Evolutionary conservation across 2,113 vertebrate genomes (phyloP).

Genomic region (Hemicordylus capensis): DNA sequence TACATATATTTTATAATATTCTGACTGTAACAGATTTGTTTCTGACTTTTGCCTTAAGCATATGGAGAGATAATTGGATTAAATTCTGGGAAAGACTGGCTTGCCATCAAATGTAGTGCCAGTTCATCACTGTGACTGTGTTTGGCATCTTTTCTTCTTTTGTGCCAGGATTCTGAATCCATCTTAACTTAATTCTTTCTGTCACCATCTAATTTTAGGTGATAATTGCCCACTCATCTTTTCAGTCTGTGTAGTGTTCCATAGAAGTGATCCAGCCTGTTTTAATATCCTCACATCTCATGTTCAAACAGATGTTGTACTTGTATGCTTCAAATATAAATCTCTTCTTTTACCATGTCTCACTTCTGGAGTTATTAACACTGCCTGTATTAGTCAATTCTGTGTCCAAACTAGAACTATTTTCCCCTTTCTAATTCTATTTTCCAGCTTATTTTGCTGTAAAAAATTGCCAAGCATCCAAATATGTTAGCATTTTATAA

Average conservation of each 20-base stretch:
- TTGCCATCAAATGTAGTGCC: background rate
- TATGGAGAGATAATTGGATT: conserved; percentile 7
- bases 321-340: background rate
- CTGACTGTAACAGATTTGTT: background rate
- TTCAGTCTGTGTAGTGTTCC: background rate
- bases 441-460: background rate
- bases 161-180: background rate
- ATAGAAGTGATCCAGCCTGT: background rate
- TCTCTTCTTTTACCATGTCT: background rate
- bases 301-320: background rate
- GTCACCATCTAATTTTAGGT: background rate
- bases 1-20: background rate
- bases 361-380: background rate
- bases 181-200: background rate
- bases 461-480: background rate
- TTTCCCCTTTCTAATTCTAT: background rate
- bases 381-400: background rate
- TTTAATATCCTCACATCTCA: background rate
- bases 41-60: background rate
- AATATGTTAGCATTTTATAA: background rate
- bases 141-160: background rate
- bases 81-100: background rate
- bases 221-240: background rate
- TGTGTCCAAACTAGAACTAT: background rate
- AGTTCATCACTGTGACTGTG: background rate